These are phyloP conservation scores for Labeo rohita DNA, from an alignment of 2,113 vertebrate species.

Conservation along the genomic window DNA sequence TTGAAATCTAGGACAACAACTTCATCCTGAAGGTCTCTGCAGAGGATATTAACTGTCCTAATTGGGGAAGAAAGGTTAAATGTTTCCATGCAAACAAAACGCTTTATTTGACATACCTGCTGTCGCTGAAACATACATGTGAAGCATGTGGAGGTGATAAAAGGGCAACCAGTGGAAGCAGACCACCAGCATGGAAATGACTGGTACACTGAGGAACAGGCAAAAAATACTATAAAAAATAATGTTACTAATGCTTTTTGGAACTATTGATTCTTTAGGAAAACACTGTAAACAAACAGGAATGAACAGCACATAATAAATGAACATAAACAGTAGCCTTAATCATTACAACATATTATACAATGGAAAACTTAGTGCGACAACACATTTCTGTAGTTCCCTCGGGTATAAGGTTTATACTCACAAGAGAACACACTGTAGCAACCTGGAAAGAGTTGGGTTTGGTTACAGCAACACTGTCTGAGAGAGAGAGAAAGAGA, in stretches of 20 bases:
- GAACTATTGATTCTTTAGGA: no score
- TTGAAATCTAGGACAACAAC: not conserved
- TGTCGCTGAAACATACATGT: not conserved
- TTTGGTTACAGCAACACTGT: constrained; percentile 77
- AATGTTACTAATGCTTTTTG: no score
- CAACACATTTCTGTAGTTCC: constrained; percentile 7
- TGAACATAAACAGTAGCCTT: not conserved
- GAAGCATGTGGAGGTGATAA: not conserved
- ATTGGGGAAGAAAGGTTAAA: not conserved
- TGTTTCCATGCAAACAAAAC: not conserved
- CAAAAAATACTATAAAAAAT: no score
- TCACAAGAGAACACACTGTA: constrained; percentile 62
- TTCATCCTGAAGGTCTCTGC: not conserved
- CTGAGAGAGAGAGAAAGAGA: constrained; percentile 61
- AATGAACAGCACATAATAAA: not conserved
- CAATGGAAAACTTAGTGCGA: constrained; percentile 6
- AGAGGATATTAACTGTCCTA: not conserved
- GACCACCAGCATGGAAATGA: not conserved
- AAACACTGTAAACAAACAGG: not conserved
- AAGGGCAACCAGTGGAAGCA: not conserved
- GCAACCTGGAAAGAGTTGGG: constrained; percentile 56
- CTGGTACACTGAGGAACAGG: no score
- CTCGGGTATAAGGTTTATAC: constrained; percentile 23
- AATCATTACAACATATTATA: not conserved
- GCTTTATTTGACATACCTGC: not conserved